Evolutionary conservation across 2,888 invertebrate genomes (phyloP).

Genomic region (Zaprionus bogoriensis): DNA sequence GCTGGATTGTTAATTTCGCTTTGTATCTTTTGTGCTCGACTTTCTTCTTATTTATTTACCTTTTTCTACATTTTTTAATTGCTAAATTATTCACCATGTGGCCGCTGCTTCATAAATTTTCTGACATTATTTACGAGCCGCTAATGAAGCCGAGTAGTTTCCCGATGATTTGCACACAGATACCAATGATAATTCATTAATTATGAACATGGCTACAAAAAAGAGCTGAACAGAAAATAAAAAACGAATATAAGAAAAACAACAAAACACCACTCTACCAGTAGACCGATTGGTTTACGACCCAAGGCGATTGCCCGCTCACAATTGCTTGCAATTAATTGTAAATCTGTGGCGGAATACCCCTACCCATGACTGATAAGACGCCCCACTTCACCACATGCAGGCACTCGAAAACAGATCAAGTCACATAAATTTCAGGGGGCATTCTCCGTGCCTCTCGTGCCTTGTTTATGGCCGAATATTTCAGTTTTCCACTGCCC

Average conservation of each 20-base stretch:
- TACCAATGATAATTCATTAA: slow-evolving; percentile 32
- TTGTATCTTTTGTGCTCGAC: slow-evolving; percentile 44
- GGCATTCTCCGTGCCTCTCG: not conserved
- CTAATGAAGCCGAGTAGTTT: slow-evolving; percentile 52
- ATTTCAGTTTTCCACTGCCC: slow-evolving; percentile 1
- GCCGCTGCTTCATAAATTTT: slow-evolving; percentile 44
- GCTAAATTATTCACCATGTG: slow-evolving; percentile 54
- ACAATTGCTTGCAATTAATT: slow-evolving; percentile 62
- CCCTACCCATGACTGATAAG: slow-evolving; percentile 37
- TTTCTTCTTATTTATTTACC: slow-evolving; percentile 62
- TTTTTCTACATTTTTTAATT: slow-evolving; percentile 37
- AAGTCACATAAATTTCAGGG: slow-evolving; percentile 48
- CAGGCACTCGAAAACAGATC: slow-evolving; percentile 54
- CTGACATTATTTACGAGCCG: slow-evolving; percentile 57
- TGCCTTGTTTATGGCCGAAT: slow-evolving; percentile 25
- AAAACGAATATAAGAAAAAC: too few relatives aligned
- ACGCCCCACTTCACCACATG: slow-evolving; percentile 39
- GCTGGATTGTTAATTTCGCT: slow-evolving; percentile 41
- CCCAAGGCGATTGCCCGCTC: slow-evolving; percentile 16
- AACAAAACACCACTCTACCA: not conserved
- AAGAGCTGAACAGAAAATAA: not conserved
- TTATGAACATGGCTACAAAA: slow-evolving; percentile 26
- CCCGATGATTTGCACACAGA: slow-evolving; percentile 46
- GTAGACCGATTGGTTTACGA: slow-evolving; percentile 11
- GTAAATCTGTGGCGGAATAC: slow-evolving; percentile 51